A percentile compares a stretch with the other conserved stretches of the same genome.
phyloP scores from a whole-genome alignment of 35 echinoderm and acorn worm species.

The Strongylocentrotus purpuratus region DNA sequence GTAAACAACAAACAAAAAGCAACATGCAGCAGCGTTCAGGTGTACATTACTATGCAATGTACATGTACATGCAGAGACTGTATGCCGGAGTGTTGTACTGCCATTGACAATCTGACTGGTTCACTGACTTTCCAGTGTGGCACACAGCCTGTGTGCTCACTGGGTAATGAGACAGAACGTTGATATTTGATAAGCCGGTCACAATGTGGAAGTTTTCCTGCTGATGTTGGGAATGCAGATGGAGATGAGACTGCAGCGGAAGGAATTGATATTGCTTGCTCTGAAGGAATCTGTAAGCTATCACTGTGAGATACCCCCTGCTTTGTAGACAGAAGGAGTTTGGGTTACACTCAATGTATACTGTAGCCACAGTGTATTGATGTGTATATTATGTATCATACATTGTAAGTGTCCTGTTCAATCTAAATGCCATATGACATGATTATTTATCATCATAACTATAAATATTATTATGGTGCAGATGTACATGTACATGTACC shows the following conservation, averaged over 20 bases:
- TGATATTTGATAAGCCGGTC: slow-evolving; percentile 51
- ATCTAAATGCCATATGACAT: background rate
- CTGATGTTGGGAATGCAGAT: slow-evolving; percentile 23
- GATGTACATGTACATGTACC: background rate
- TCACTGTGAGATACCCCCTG: slow-evolving; percentile 22
- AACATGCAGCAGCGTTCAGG: no score
- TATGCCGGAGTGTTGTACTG: background rate
- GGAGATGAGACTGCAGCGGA: slow-evolving; percentile 3
- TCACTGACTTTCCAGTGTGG: slow-evolving; percentile 31
- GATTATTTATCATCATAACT: background rate
- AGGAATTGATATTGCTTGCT: slow-evolving; percentile 36
- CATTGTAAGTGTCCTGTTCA: background rate
- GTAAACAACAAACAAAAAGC: no score
- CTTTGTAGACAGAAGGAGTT: background rate
- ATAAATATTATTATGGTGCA: background rate
- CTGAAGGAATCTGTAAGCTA: slow-evolving; percentile 37
- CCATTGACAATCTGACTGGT: background rate
- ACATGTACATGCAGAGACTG: background rate
- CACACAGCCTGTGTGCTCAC: slow-evolving; percentile 6
- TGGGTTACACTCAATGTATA: background rate
- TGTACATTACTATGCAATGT: background rate
- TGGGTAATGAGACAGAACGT: slow-evolving; percentile 50
- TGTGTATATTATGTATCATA: background rate
- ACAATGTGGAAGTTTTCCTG: slow-evolving; percentile 53
- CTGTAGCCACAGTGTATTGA: no score